A percentile compares a stretch with the other conserved stretches of the same genome.
These are phyloP conservation scores for Trissolcus basalis DNA, from an alignment of 1,140 invertebrate genomes.

Conservation along the genomic window DNA sequence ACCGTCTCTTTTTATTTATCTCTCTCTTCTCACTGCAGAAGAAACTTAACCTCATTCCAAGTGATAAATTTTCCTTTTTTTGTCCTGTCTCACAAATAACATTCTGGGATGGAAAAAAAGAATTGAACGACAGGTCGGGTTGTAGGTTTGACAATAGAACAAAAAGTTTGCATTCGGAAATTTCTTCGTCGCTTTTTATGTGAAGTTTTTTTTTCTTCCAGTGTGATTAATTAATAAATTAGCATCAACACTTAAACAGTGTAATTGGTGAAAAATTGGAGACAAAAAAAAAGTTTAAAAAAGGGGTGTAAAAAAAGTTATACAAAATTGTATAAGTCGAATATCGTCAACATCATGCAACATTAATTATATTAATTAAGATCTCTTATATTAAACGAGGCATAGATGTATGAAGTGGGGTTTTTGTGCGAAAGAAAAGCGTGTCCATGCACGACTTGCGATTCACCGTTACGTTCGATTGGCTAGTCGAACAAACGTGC, in stretches of 20 bases:
- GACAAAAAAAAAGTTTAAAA: neutral
- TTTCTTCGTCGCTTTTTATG: too few relatives aligned
- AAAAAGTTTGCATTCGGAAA: too few relatives aligned
- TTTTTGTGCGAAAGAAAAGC: conserved; percentile 26
- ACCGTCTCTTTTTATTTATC: conserved; percentile 1
- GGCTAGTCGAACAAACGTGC: conserved; percentile 45
- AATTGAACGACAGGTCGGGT: too few relatives aligned
- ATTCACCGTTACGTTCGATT: conserved; percentile 51
- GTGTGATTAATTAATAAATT: too few relatives aligned
- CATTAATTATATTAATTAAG: conserved; percentile 43
- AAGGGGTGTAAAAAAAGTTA: neutral
- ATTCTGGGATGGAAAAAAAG: too few relatives aligned
- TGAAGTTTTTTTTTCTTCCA: too few relatives aligned
- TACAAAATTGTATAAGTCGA: neutral
- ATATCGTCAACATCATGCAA: conserved; percentile 35
- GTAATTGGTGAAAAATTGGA: neutral
- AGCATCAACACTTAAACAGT: conserved; percentile 18
- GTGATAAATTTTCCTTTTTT: neutral
- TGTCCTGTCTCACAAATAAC: too few relatives aligned
- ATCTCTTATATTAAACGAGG: conserved; percentile 15
- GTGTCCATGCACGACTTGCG: conserved; percentile 10
- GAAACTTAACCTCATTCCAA: neutral
- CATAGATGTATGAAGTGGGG: conserved; percentile 12
- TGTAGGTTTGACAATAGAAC: too few relatives aligned
- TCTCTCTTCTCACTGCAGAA: too few relatives aligned